Evolutionary conservation across 2,888 invertebrate genomes (phyloP), one percentile per base, ranked within the genome.

Genomic region (Lithophane socia): DNA sequence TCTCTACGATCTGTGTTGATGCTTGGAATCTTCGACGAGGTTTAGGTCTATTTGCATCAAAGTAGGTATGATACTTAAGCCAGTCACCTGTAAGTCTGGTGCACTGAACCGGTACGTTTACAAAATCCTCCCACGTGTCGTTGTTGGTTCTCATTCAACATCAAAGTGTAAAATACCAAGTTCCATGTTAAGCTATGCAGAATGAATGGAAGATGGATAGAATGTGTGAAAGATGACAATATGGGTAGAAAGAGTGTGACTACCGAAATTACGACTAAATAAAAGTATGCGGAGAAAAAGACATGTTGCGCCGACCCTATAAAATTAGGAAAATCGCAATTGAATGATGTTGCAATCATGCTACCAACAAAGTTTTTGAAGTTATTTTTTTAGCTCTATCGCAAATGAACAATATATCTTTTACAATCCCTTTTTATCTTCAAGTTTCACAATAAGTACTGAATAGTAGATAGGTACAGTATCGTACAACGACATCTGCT

Each of bases 401-500:
- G 54, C 49, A 70, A 70, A n/a, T 49, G 21, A 58, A 70, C 61
- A 71, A 42, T 64, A 61, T 69, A 56, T 70, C 12, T 24, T 37
- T 37, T 42, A 24, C 24, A 44, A 42, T 44, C 13, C 8, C 24
- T 29, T n/a, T n/a, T 18, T 84, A 69, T 73, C 80, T 61, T 61
- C 24, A 81, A 49, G 75, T 71, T 85, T 70, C 58, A 74, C 82
- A 85, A 81, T 64, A 49, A 42, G 2, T 56, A 60, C n/a, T 29
- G 2, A 37, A n/a, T 54, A 54, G 29, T n/a, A 58, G 37, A 42
- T n/a, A 58, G 37, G 37, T 37, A 58, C 42, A 69, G 37, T 74
- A 75, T 85, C 82, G 85, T 75, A 37, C 76, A 68, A 75, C 13
- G 85, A 85, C 80, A 64, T 49, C 47, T 64, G 9, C 10, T 71